Percentiles rank a stretch among this genome's conserved stretches.
phyloP scores from a whole-genome alignment of 2,888 invertebrate species.

The Lumbricus terrestris region DNA sequence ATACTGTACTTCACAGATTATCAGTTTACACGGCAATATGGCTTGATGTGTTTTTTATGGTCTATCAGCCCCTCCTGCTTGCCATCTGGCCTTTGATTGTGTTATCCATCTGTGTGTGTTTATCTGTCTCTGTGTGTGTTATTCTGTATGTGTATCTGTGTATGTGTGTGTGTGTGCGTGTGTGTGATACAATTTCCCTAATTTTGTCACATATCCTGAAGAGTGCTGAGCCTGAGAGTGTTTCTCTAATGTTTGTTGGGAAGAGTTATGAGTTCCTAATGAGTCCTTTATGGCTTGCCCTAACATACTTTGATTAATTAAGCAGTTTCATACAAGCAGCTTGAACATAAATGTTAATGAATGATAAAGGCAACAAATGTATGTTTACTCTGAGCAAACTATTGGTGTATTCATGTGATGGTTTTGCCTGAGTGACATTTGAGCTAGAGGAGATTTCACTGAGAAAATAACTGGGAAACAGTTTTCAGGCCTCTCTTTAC shows the following conservation, averaged over 20 bases:
- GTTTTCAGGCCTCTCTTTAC: too few relatives aligned
- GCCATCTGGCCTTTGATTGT: background rate
- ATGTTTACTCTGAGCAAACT: background rate
- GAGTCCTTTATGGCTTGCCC: background rate
- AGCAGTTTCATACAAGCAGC: background rate
- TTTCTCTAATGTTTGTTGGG: background rate
- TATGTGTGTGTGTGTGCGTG: background rate
- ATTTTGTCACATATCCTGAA: too few relatives aligned
- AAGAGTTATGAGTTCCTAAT: background rate
- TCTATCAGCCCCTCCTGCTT: background rate
- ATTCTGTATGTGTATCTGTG: background rate
- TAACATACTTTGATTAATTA: background rate
- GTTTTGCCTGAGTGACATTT: background rate
- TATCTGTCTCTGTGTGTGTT: background rate
- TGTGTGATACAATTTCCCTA: background rate
- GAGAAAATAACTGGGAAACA: too few relatives aligned
- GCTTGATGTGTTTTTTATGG: constrained; percentile 3
- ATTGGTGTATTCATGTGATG: background rate
- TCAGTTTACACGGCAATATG: background rate
- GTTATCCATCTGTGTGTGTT: background rate
- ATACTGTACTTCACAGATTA: background rate
- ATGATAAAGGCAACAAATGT: too few relatives aligned
- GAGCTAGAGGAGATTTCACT: too few relatives aligned
- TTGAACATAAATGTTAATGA: background rate
- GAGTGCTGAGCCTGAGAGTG: background rate